Evolutionary conservation across 92 coral and sea anemone genomes (phyloP).

Genomic region (Epizoanthus rinbou): DNA sequence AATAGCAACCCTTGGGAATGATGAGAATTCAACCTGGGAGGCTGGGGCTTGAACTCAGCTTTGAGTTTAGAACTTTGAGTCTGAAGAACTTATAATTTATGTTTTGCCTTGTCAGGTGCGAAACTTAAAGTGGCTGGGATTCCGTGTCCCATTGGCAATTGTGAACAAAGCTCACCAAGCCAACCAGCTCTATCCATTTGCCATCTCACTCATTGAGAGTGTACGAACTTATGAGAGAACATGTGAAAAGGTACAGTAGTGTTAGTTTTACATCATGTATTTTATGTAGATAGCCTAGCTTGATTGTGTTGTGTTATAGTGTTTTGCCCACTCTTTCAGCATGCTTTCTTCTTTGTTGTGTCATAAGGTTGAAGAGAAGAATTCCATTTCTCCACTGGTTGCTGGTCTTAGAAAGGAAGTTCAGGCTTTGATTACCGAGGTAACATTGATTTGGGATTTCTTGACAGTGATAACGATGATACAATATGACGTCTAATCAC

Average conservation of each 20-base stretch:
- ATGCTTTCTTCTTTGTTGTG: not conserved
- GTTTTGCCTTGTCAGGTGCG: constrained; percentile 64
- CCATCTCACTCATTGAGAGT: constrained; percentile 98
- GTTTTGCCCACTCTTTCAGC: too few relatives aligned
- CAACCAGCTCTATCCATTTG: constrained; percentile 98
- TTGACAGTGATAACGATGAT: too few relatives aligned
- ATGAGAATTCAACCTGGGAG: too few relatives aligned
- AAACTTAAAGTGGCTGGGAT: constrained; percentile 97
- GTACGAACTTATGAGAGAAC: constrained; percentile 97
- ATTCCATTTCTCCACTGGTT: constrained; percentile 86
- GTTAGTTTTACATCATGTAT: not conserved
- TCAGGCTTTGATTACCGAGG: constrained; percentile 92
- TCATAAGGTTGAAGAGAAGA: constrained; percentile 88
- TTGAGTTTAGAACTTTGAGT: not conserved
- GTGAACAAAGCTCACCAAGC: constrained; percentile 99
- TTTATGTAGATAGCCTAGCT: too few relatives aligned
- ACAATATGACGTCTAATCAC: too few relatives aligned
- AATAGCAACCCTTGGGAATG: too few relatives aligned
- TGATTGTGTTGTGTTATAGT: not conserved
- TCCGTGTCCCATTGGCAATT: constrained; percentile 96
- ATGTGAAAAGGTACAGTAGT: constrained; percentile 85
- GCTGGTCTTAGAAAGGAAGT: constrained; percentile 95
- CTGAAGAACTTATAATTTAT: not conserved
- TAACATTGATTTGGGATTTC: constrained; percentile 1
- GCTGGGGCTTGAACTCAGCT: too few relatives aligned